Base-by-base conservation (phyloP, 2,888 invertebrate species). In the Sinhomidia bicolor region DNA sequence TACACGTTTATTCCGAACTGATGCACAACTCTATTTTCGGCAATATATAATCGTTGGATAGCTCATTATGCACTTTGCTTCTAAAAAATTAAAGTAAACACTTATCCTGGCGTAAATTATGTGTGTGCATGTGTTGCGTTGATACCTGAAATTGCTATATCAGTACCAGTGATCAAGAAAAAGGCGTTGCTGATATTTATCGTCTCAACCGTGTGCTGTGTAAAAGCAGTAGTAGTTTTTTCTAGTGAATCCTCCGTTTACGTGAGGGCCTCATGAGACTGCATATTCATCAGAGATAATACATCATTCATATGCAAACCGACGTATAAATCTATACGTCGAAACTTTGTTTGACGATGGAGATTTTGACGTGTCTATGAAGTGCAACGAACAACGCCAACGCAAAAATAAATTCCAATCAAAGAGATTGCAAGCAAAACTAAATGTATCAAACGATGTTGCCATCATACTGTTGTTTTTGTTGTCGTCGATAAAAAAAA, bases 251-350 rank as follows among this genome's bases (percentile, higher is more conserved):
- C n/a, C n/a, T 74, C 36, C 54, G 60, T 47, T 82, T 68, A 29
- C 68, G 82, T 82, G 68, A 68, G 51, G 82, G 51, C 82, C 68
- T 68, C 82, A 82, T 82, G 82, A 26, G 14, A 32, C 57, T 82
- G 68, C 44, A 82, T 82, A 82, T 82, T 82, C 80, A 80, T 80
- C 44, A 80, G 51, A 26, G 17, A 29, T 51, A 65, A 65, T 65
- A 17, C 65, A 65, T 32, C 23, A 76, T 76, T 76, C 51, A 51
- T 76, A 76, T 76, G 76, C 76, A 29, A 76, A 51, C 26, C 47
- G 76, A 26, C 51, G 29, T n/a, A 51, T 47, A 29, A 62, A 62
- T 62, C 26, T 26, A 26, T 32, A 29, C 36, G 23, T 65, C 65
- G n/a, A 36, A n/a, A n/a, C 41, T 41, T 41, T 41, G 6, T 9